These are phyloP conservation scores for Siphlonurus alternatus DNA, from an alignment of 2,888 invertebrate species.

Conservation along the genomic window DNA sequence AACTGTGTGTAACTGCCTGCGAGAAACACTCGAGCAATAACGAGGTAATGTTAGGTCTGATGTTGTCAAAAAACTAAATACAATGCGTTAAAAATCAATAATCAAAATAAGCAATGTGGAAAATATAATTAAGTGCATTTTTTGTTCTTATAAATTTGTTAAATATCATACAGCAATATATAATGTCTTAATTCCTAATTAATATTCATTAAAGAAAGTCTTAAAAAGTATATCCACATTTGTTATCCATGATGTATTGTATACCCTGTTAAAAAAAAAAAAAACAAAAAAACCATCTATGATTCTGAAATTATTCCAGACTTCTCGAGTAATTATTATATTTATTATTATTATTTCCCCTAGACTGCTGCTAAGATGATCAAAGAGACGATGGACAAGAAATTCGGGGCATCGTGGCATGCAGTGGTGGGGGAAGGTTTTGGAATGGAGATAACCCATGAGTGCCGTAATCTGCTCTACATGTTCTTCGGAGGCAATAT, in stretches of 20 bases:
- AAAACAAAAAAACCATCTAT: too few species aligned
- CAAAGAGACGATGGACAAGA: constrained; percentile 90
- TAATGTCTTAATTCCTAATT: too few species aligned
- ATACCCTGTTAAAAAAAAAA: too few species aligned
- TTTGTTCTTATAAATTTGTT: not conserved
- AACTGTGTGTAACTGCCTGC: constrained; percentile 81
- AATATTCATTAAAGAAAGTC: too few species aligned
- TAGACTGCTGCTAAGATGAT: constrained; percentile 85
- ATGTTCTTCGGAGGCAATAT: constrained; percentile 85
- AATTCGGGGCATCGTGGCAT: constrained; percentile 88
- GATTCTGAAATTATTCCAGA: too few species aligned
- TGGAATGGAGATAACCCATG: constrained; percentile 85
- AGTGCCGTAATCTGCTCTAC: constrained; percentile 71
- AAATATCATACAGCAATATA: not conserved
- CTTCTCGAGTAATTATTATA: not conserved
- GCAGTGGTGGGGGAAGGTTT: constrained; percentile 92
- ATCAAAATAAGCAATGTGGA: not conserved
- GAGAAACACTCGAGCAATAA: constrained; percentile 80
- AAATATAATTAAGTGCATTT: not conserved
- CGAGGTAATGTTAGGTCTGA: too few species aligned
- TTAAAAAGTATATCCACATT: too few species aligned
- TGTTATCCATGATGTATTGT: too few species aligned
- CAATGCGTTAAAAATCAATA: too few species aligned
- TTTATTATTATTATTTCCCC: too few species aligned
- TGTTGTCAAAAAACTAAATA: not conserved